A percentile compares a stretch with the other conserved stretches of the same genome.
phyloP scores from a whole-genome alignment of 2,888 invertebrate species.

The Parelbella ahira region DNA sequence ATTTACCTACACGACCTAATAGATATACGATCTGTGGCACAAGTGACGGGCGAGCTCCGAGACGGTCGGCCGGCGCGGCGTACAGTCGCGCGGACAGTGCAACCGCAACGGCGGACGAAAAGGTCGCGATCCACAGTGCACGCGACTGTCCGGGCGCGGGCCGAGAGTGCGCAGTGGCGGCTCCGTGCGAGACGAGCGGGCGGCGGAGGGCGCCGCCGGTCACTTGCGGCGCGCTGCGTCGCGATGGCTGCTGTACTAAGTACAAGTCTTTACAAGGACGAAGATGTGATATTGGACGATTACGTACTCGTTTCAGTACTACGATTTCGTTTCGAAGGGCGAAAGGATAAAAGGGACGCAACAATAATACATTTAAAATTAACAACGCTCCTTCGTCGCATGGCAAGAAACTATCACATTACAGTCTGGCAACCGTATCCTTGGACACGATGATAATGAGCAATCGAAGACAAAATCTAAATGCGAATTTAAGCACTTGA shows the following conservation, averaged over 20 bases:
- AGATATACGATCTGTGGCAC: slow-evolving; percentile 48
- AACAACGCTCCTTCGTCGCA: slow-evolving; percentile 40
- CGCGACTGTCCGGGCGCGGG: too few relatives aligned
- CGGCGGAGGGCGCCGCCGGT: slow-evolving; percentile 42
- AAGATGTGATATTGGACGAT: slow-evolving; percentile 70
- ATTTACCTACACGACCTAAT: slow-evolving; percentile 60
- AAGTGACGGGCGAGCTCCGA: slow-evolving; percentile 44
- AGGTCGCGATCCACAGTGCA: too few relatives aligned
- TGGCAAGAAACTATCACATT: slow-evolving; percentile 78
- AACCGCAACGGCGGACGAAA: too few relatives aligned
- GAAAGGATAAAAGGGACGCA: slow-evolving; percentile 45
- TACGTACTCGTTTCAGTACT: slow-evolving; percentile 25
- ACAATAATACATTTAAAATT: slow-evolving; percentile 43
- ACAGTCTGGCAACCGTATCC: slow-evolving; percentile 43
- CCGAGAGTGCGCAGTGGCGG: too few relatives aligned
- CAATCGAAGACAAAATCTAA: slow-evolving; percentile 35
- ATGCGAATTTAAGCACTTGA: slow-evolving; percentile 25
- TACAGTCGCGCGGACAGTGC: neutral
- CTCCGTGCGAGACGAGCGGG: too few relatives aligned
- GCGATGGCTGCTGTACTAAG: slow-evolving; percentile 63
- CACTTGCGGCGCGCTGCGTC: slow-evolving; percentile 50
- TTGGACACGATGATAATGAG: slow-evolving; percentile 33
- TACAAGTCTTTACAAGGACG: slow-evolving; percentile 78
- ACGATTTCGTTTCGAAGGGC: slow-evolving; percentile 38
- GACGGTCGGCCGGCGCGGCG: slow-evolving; percentile 2